Base-by-base conservation (phyloP, 2,113 vertebrate genomes). In the Serilophus lunatus region DNA sequence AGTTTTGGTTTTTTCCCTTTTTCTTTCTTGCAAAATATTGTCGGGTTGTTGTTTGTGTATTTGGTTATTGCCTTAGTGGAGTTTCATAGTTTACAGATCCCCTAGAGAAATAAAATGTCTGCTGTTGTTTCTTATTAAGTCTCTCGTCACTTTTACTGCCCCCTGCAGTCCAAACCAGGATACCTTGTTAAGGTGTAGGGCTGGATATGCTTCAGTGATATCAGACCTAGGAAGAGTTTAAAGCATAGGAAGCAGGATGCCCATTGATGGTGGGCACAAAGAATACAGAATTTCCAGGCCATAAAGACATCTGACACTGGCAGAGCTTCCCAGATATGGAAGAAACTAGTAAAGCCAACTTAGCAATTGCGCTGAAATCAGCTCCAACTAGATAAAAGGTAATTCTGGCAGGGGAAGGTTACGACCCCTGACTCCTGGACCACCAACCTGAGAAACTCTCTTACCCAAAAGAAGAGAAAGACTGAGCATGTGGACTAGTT, bases 401-500 rank as follows among this genome's bases (percentile, higher is more conserved):
- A 47, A 31, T 35, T 88, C 66, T 12, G 13, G 5, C 57, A 54
- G 49, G 42, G 49, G 29, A 23, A 79, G 20, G 15, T 63, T 0
- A 0, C 0, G 0, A 26, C 29, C 12, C 35, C 5, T 14, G 10
- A 35, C 40, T 63, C 40, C 29, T 1, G 8, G 49, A 63, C 16
- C 40, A 26, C 13, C 7, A 20, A 10, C 11, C 19, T 8, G 40
- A 42, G 50, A 49, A 42, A 31, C 29, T 8, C 56, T 11, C 40
- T 22, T 40, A 49, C 7, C 25, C 17, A 25, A 18, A 60, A 54
- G 13, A 79, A 24, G 38, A 61, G 45, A 63, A 63, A 49, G 10
- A 40, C 29, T 47, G 49, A 54, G 15, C 15, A n/a, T n/a, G 7
- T 12, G 19, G 15, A 20, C 5, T 54, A 54, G 29, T 35, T 25